These are phyloP conservation scores for Gobius niger DNA, from an alignment of 2,113 vertebrate genomes.

Conservation along the genomic window DNA sequence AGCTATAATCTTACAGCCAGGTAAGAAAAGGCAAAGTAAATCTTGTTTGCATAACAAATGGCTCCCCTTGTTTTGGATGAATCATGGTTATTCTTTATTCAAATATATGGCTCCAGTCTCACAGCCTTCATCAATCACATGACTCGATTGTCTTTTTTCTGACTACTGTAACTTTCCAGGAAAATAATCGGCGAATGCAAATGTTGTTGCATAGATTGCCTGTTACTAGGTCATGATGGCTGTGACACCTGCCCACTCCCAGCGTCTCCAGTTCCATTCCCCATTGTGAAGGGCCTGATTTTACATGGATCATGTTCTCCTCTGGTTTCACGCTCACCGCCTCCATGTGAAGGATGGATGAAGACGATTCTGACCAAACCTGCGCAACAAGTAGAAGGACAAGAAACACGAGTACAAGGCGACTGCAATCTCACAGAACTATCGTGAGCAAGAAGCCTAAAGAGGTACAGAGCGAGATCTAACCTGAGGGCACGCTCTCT, in stretches of 20 bases:
- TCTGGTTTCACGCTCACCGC: slow-evolving; percentile 13
- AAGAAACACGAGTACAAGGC: background rate
- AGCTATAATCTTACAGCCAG: background rate
- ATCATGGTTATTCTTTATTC: background rate
- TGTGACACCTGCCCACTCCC: background rate
- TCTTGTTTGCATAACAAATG: background rate
- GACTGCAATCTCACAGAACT: too few relatives aligned
- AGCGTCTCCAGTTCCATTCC: slow-evolving; percentile 16
- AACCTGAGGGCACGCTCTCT: too few relatives aligned
- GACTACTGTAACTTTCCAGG: too few relatives aligned
- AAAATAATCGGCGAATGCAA: too few relatives aligned
- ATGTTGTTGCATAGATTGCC: too few relatives aligned
- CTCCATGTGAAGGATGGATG: background rate
- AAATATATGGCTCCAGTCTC: background rate
- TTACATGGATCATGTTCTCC: slow-evolving; percentile 6
- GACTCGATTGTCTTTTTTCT: too few relatives aligned
- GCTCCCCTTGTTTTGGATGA: background rate
- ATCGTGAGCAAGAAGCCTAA: too few relatives aligned
- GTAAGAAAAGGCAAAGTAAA: too few relatives aligned
- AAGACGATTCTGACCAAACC: background rate
- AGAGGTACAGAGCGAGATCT: too few relatives aligned
- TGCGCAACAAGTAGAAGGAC: background rate
- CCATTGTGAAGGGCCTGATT: slow-evolving; percentile 5
- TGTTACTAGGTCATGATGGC: background rate
- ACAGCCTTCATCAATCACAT: background rate